phyloP scores from a whole-genome alignment of 2,113 vertebrate species.

The Ageneiosus marmoratus region DNA sequence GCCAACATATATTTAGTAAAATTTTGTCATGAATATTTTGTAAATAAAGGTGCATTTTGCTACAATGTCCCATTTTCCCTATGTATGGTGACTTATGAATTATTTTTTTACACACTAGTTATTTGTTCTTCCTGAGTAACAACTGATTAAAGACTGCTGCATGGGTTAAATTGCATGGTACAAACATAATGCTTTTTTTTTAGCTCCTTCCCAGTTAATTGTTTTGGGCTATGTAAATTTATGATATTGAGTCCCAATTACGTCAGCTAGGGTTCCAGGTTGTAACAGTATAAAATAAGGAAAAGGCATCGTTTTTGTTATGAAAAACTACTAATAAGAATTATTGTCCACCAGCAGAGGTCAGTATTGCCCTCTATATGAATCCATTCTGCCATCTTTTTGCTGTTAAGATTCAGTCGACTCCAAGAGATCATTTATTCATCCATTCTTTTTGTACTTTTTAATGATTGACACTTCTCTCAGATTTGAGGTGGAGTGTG shows the following conservation, averaged over 20 bases:
- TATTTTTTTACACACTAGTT: background rate
- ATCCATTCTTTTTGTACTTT: constrained; percentile 54
- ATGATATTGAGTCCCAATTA: background rate
- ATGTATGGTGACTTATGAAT: too few species aligned
- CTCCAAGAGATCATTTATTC: constrained; percentile 38
- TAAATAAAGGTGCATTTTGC: too few species aligned
- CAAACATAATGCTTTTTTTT: too few species aligned
- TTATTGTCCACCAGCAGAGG: constrained; percentile 67
- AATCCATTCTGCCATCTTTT: background rate
- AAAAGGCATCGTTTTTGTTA: too few species aligned
- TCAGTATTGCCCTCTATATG: constrained; percentile 56
- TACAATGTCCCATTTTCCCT: too few species aligned
- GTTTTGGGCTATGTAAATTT: background rate
- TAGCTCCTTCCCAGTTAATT: background rate
- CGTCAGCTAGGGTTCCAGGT: background rate
- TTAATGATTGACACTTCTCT: constrained; percentile 28
- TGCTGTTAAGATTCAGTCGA: constrained; percentile 24
- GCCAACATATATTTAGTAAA: too few species aligned
- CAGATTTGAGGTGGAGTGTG: constrained; percentile 23
- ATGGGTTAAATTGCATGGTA: background rate
- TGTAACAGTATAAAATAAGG: background rate
- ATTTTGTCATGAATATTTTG: too few species aligned
- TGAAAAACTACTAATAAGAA: background rate
- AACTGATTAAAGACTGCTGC: background rate
- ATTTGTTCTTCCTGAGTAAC: background rate